Evolutionary conservation across 2,113 vertebrate species (phyloP).

Genomic region (Vimba vimba): DNA sequence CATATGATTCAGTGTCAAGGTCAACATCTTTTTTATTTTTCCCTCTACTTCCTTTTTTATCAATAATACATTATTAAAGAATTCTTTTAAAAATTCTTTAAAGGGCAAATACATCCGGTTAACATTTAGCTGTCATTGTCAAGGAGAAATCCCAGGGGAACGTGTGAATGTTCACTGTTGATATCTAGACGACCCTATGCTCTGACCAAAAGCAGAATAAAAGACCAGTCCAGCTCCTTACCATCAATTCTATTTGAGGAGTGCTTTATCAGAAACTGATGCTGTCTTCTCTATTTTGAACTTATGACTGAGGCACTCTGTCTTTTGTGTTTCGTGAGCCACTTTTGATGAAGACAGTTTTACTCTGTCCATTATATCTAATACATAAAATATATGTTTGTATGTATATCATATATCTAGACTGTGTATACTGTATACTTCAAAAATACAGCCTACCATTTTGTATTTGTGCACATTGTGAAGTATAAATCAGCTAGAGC

Average conservation of each 20-base stretch:
- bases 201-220: conserved; percentile 35
- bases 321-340: conserved; percentile 36
- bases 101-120: conserved; percentile 27
- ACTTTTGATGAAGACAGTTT: conserved; percentile 24
- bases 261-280: conserved; percentile 54
- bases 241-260: conserved; percentile 33
- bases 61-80: background rate
- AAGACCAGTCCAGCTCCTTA: conserved; percentile 40
- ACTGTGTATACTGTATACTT: background rate
- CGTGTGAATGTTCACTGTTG: conserved; percentile 11
- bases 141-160: conserved; percentile 38
- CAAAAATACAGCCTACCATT: too few species aligned
- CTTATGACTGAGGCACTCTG: conserved; percentile 25
- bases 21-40: background rate
- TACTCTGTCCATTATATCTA: background rate
- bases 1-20: background rate
- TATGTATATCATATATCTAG: background rate
- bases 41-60: background rate
- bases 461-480: background rate
- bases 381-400: background rate
- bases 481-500: conserved; percentile 3
- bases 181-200: conserved; percentile 52
- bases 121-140: conserved; percentile 51
- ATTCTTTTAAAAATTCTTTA: background rate
- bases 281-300: conserved; percentile 14